These are phyloP conservation scores for Vanessa cardui DNA, from an alignment of 2,888 invertebrate genomes.

Conservation along the genomic window DNA sequence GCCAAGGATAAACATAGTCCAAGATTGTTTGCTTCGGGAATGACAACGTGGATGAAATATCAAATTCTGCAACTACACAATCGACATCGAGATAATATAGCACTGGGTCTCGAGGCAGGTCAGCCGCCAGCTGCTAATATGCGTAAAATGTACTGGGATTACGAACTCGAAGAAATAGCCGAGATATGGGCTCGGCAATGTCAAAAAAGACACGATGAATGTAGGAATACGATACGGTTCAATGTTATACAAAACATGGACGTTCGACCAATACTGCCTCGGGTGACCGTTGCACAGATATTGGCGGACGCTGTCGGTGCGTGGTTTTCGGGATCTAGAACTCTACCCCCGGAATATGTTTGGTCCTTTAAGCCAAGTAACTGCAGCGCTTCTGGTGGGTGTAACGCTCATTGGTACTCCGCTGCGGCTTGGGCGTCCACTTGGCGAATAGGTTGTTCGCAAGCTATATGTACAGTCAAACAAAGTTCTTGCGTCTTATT, in stretches of 20 bases:
- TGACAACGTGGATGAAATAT: slow-evolving; percentile 76
- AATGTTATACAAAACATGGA: slow-evolving; percentile 77
- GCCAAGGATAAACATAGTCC: slow-evolving; percentile 64
- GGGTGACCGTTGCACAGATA: slow-evolving; percentile 72
- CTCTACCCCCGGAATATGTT: slow-evolving; percentile 64
- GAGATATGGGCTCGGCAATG: slow-evolving; percentile 78
- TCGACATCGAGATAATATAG: slow-evolving; percentile 73
- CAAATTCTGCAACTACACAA: slow-evolving; percentile 73
- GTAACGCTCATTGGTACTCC: slow-evolving; percentile 74
- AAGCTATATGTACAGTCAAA: slow-evolving; percentile 68
- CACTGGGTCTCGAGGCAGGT: slow-evolving; percentile 73
- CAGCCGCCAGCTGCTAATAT: slow-evolving; percentile 78
- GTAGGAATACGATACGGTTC: slow-evolving; percentile 71
- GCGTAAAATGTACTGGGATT: slow-evolving; percentile 80
- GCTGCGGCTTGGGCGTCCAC: slow-evolving; percentile 76
- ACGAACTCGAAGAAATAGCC: slow-evolving; percentile 73
- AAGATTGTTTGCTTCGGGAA: slow-evolving; percentile 69
- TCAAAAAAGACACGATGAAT: slow-evolving; percentile 77
- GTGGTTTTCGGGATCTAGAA: slow-evolving; percentile 74
- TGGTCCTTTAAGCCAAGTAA: slow-evolving; percentile 68
- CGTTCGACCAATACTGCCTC: slow-evolving; percentile 65
- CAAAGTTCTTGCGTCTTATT: slow-evolving; percentile 63
- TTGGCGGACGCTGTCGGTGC: slow-evolving; percentile 73
- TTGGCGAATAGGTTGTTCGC: slow-evolving; percentile 74
- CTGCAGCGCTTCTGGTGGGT: slow-evolving; percentile 71